phyloP scores from a whole-genome alignment of 2,888 invertebrate genomes.

The Phlogophora meticulosa region DNA sequence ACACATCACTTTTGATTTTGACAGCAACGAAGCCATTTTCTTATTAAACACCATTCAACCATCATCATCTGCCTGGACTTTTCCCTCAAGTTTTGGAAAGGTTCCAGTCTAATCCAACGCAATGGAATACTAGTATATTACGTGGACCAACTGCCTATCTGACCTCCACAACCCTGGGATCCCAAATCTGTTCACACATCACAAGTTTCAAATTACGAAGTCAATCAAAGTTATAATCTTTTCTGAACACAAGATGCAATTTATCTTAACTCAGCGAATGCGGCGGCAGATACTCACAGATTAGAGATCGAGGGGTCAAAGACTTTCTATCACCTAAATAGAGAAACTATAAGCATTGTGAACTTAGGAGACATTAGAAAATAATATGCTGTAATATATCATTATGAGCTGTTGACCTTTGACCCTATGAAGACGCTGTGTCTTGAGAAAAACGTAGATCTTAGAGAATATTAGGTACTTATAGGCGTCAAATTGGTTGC shows the following conservation, averaged over 20 bases:
- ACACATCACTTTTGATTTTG: background rate
- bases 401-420: conserved; percentile 43
- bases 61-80: too few relatives aligned
- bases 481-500: too few relatives aligned
- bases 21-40: background rate
- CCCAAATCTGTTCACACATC: background rate
- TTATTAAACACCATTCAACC: background rate
- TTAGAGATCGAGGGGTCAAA: conserved; percentile 67
- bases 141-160: too few relatives aligned
- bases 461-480: too few relatives aligned
- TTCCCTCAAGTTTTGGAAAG: too few relatives aligned
- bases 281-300: conserved; percentile 59
- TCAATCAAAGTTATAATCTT: conserved; percentile 38
- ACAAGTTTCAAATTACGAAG: conserved; percentile 11
- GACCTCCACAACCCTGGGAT: too few relatives aligned
- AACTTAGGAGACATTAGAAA: conserved; percentile 56
- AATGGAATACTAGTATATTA: too few relatives aligned
- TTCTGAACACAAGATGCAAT: conserved; percentile 26
- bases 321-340: conserved; percentile 76
- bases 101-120: too few relatives aligned
- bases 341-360: conserved; percentile 36
- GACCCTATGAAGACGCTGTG: background rate
- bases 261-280: conserved; percentile 23
- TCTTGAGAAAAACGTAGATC: conserved; percentile 23
- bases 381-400: conserved; percentile 50